A percentile compares a stretch with the other conserved stretches of the same genome.
Evolutionary conservation across 2,888 invertebrate genomes (phyloP).

Genomic region (Alcis repandata): DNA sequence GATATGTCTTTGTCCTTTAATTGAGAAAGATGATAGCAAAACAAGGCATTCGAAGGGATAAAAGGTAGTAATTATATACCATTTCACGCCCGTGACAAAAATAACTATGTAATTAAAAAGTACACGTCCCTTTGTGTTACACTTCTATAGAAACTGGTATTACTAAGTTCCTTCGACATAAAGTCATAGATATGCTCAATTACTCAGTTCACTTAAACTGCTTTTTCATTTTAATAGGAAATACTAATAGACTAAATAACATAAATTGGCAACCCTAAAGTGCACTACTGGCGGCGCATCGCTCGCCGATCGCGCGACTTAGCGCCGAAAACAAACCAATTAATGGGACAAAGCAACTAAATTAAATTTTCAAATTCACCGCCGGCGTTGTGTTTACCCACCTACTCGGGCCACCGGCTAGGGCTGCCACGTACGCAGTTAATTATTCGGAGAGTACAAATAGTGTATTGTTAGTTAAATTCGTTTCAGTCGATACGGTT

Average conservation of each 20-base stretch:
- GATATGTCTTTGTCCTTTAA: too few relatives aligned
- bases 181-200: too few relatives aligned
- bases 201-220: too few relatives aligned
- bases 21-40: too few relatives aligned
- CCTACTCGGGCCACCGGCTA: constrained; percentile 61
- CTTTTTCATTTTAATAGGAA: too few relatives aligned
- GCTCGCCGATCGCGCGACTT: constrained; percentile 60
- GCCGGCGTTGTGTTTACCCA: constrained; percentile 58
- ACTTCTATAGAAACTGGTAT: too few relatives aligned
- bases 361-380: constrained; percentile 83
- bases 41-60: too few relatives aligned
- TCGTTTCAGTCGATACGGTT: background rate
- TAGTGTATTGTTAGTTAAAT: background rate
- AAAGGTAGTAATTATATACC: too few relatives aligned
- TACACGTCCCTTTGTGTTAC: too few relatives aligned
- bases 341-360: constrained; percentile 81
- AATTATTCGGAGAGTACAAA: background rate
- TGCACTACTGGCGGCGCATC: background rate
- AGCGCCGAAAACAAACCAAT: constrained; percentile 83
- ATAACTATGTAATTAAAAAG: too few relatives aligned
- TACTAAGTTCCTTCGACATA: too few relatives aligned
- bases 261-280: constrained; percentile 26
- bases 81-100: too few relatives aligned
- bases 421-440: constrained; percentile 11
- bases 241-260: background rate